These are phyloP conservation scores for Arothron firmamentum DNA, from an alignment of 2,113 vertebrate species.

Conservation along the genomic window DNA sequence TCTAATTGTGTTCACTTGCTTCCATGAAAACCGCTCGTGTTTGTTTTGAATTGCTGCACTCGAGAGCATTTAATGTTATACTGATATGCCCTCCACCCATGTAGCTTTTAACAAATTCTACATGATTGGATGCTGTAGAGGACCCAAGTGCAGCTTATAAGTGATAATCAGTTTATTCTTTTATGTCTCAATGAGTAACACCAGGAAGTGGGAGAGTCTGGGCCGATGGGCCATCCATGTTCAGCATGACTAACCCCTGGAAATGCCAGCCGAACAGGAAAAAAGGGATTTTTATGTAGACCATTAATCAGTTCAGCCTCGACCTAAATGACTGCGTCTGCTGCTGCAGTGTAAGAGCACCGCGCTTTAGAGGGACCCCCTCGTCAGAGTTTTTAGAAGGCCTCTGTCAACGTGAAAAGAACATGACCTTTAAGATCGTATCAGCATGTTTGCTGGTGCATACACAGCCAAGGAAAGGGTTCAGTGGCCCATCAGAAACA, in stretches of 20 bases:
- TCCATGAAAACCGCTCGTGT: slow-evolving; percentile 8
- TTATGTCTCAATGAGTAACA: slow-evolving; percentile 42
- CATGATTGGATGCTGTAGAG: slow-evolving; percentile 77
- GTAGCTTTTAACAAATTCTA: slow-evolving; percentile 84
- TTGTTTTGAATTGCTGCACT: slow-evolving; percentile 41
- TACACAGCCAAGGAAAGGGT: slow-evolving; percentile 88
- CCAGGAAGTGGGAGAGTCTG: slow-evolving; percentile 1
- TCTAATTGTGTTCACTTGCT: slow-evolving; percentile 3
- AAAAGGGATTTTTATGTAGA: slow-evolving; percentile 55
- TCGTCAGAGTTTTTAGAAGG: slow-evolving; percentile 96
- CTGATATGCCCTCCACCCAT: slow-evolving; percentile 30
- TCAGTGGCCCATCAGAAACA: slow-evolving; percentile 84
- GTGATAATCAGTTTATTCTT: slow-evolving; percentile 56
- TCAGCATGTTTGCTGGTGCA: slow-evolving; percentile 99
- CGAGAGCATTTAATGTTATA: neutral
- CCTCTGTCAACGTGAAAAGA: slow-evolving; percentile 99
- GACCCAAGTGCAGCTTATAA: slow-evolving; percentile 43
- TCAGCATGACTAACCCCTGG: slow-evolving; percentile 49
- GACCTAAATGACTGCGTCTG: slow-evolving; percentile 20
- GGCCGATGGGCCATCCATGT: slow-evolving; percentile 45
- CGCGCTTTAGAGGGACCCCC: slow-evolving; percentile 86
- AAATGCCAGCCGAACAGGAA: slow-evolving; percentile 59
- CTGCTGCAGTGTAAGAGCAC: slow-evolving; percentile 60
- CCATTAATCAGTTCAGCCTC: slow-evolving; percentile 82
- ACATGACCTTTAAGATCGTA: slow-evolving; percentile 99